Evolutionary conservation across 2,888 invertebrate genomes (phyloP).

Genomic region (Pammene fasciana): DNA sequence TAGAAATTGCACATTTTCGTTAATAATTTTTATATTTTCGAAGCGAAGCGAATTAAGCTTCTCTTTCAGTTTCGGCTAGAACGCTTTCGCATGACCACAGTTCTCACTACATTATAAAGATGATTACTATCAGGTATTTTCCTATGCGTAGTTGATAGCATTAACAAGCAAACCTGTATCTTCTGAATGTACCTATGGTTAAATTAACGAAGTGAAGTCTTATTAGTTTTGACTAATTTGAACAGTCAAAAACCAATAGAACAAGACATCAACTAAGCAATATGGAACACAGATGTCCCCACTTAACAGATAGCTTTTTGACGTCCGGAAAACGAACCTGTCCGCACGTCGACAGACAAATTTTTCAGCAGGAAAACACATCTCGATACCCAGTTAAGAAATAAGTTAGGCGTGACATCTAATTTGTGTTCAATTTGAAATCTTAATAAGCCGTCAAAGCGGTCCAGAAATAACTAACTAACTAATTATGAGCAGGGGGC

Average conservation of each 20-base stretch:
- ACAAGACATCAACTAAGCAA: conserved; percentile 34
- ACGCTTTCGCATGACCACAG: too few species aligned
- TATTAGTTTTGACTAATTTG: conserved; percentile 37
- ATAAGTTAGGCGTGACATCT: conserved; percentile 79
- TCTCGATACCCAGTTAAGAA: conserved; percentile 53
- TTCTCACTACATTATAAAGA: too few species aligned
- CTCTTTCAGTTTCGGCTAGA: too few species aligned
- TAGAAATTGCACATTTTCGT: too few species aligned
- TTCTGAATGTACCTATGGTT: too few species aligned
- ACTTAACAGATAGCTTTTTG: conserved; percentile 71
- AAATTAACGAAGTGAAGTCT: not conserved
- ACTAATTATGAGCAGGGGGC: conserved; percentile 74
- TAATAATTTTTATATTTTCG: too few species aligned
- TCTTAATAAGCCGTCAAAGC: conserved; percentile 82
- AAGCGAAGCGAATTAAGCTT: too few species aligned
- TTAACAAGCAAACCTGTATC: too few species aligned
- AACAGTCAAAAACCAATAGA: conserved; percentile 31
- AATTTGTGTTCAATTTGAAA: conserved; percentile 82
- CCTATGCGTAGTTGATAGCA: too few species aligned
- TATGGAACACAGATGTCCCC: conserved; percentile 37
- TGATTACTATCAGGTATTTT: too few species aligned
- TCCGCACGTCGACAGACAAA: conserved; percentile 64
- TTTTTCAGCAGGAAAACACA: conserved; percentile 59
- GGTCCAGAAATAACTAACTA: conserved; percentile 75
- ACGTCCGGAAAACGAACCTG: conserved; percentile 78